Percentiles rank a stretch among this genome's conserved stretches.
phyloP scores from a whole-genome alignment of 1,140 invertebrate genomes.

The Ceratosolen solmsi region DNA sequence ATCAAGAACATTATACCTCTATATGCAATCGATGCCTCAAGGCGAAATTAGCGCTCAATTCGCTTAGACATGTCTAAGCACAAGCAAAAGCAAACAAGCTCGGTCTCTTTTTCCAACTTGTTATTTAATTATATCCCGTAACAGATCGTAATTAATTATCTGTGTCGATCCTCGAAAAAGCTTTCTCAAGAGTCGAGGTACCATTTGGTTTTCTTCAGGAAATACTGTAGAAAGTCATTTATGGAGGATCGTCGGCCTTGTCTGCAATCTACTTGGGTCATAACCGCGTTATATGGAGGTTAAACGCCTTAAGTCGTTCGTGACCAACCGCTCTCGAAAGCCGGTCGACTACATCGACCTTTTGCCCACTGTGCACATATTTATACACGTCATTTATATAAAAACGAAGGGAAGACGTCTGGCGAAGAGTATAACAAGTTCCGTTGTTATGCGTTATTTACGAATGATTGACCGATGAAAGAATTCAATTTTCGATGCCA shows the following conservation, averaged over 20 bases:
- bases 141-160: not conserved
- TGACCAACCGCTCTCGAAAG: not conserved
- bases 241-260: not conserved
- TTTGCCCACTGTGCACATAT: not conserved
- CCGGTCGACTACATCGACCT: not conserved
- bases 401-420: not conserved
- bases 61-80: no score
- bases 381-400: not conserved
- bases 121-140: no score
- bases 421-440: not conserved
- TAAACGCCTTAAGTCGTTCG: not conserved
- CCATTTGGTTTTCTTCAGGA: not conserved
- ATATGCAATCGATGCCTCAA: no score
- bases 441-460: not conserved
- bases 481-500: not conserved
- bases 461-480: not conserved
- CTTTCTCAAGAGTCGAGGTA: not conserved
- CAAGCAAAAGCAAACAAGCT: no score
- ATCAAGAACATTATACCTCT: no score
- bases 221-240: not conserved
- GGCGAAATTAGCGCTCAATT: no score
- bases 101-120: no score
- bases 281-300: slow-evolving; percentile 3
- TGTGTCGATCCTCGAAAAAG: not conserved
- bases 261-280: not conserved